These are phyloP conservation scores for Leptonema lineaticorne DNA, from an alignment of 1,140 invertebrate species.

Conservation along the genomic window DNA sequence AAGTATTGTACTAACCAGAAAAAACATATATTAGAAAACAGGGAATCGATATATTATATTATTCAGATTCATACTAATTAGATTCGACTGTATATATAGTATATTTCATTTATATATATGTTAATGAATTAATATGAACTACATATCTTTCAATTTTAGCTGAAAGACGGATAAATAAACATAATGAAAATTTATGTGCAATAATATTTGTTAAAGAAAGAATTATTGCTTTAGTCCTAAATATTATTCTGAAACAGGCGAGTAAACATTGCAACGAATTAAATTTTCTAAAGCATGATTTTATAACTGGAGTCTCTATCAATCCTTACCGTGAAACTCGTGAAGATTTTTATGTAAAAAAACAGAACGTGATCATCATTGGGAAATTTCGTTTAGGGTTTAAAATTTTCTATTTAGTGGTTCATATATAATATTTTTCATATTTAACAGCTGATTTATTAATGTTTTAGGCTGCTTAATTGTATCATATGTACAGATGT, in stretches of 20 bases:
- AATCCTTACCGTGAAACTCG: conserved; percentile 57
- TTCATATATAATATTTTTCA: no score
- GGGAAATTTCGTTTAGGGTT: conserved; percentile 56
- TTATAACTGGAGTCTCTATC: conserved; percentile 65
- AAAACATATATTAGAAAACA: no score
- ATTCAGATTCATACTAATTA: no score
- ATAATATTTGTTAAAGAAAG: conserved; percentile 82
- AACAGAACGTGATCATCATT: conserved; percentile 58
- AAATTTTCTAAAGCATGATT: conserved; percentile 66
- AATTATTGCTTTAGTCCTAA: conserved; percentile 75
- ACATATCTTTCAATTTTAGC: no score
- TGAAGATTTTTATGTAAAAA: conserved; percentile 60
- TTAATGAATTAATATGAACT: no score
- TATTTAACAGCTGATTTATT: no score
- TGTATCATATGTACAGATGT: conserved; percentile 79
- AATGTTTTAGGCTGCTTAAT: conserved; percentile 62
- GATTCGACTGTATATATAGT: no score
- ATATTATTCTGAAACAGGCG: conserved; percentile 67
- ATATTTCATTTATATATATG: no score
- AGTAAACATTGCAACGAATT: conserved; percentile 51
- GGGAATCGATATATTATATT: no score
- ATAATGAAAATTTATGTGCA: conserved; percentile 62
- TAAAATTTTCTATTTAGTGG: no score
- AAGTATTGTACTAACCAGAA: no score
- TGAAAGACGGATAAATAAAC: no score